Evolutionary conservation across 2,888 invertebrate genomes (phyloP).

Genomic region (Byasa hedistus): DNA sequence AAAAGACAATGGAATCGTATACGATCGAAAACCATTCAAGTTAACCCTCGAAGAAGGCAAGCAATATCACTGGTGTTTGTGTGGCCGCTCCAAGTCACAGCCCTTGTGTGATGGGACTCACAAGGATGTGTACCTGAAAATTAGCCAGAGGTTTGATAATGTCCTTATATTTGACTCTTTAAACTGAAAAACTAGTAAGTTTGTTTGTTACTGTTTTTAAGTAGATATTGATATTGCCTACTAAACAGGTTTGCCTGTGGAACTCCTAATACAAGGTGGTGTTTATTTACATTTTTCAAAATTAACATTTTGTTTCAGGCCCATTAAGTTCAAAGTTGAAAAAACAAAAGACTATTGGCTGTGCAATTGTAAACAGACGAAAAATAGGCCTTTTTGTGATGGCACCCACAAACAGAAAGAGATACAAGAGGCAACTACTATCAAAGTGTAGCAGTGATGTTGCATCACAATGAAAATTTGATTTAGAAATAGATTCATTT

Average conservation of each 20-base stretch:
- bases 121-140: conserved; percentile 85
- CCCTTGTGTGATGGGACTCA: conserved; percentile 98
- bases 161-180: background rate
- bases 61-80: conserved; percentile 94
- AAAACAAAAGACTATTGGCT: conserved; percentile 96
- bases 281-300: no score
- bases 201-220: no score
- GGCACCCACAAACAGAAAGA: conserved; percentile 91
- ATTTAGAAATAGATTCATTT: conserved; percentile 12
- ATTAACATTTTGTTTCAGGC: conserved; percentile 71
- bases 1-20: conserved; percentile 85
- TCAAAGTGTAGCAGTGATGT: conserved; percentile 46
- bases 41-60: conserved; percentile 86
- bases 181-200: no score
- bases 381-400: conserved; percentile 97
- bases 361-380: conserved; percentile 98
- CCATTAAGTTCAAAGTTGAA: conserved; percentile 89
- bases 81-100: conserved; percentile 94
- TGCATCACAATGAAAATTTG: no score
- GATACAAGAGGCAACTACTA: conserved; percentile 81
- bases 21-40: conserved; percentile 94
- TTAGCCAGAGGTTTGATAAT: conserved; percentile 81
- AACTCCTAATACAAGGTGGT: no score
- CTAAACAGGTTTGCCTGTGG: no score
- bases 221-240: no score